These are phyloP conservation scores for Gulo gulo DNA, from an alignment of 2,113 vertebrate genomes.

Conservation along the genomic window DNA sequence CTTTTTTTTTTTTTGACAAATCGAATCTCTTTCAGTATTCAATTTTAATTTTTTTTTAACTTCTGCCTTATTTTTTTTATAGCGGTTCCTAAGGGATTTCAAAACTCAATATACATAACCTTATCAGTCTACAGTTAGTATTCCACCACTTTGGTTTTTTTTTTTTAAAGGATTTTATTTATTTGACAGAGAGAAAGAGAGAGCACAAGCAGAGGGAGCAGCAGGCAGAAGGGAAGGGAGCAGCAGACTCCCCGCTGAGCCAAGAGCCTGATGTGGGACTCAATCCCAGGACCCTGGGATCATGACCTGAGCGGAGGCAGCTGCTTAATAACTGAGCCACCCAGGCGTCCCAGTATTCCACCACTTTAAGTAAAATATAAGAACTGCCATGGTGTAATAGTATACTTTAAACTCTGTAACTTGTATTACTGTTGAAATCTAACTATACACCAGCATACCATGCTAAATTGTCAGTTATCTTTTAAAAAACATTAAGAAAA, in stretches of 20 bases:
- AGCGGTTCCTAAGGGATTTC: background rate
- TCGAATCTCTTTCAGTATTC: background rate
- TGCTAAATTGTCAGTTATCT: background rate
- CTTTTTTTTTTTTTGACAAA: background rate
- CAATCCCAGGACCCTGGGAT: no score
- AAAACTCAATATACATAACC: background rate
- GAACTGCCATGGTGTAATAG: background rate
- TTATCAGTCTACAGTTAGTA: background rate
- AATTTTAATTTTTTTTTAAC: background rate
- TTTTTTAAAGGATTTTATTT: no score
- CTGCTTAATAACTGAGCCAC: no score
- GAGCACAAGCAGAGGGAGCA: no score
- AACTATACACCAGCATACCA: background rate
- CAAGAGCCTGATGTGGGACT: no score
- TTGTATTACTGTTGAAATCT: background rate
- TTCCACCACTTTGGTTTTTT: background rate
- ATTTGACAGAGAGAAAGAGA: no score
- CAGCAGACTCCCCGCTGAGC: no score
- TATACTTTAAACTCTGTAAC: background rate
- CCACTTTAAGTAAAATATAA: background rate
- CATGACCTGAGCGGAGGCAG: no score
- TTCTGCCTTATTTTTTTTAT: background rate
- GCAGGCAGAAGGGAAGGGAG: no score
- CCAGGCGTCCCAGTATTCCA: no score
- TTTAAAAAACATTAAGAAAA: background rate